Base-by-base conservation (phyloP, 2,797 vertebrate species). In the Ctenopoma kingsleyae region DNA sequence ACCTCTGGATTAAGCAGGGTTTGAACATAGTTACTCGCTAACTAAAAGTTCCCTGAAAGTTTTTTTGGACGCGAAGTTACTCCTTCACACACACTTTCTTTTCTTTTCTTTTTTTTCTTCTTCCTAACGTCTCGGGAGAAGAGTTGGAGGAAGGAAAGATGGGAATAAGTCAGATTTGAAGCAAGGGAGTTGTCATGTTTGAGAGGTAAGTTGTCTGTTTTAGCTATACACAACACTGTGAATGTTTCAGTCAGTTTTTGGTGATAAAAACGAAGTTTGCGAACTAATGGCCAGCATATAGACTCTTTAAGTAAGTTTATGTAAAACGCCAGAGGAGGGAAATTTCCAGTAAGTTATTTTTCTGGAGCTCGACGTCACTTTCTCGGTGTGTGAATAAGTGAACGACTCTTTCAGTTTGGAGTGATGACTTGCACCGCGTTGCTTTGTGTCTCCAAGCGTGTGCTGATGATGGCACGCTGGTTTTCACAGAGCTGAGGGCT, bases 141-240 rank as follows among this genome's bases (percentile, higher is more conserved):
- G 57, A 44, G 40, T 71, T 72, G 56, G 52, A 71, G 67, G 81
- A 70, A 71, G 76, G 66, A 71, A 87, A 76, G 89, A 93, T 91
- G 90, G 73, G 78, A 81, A 78, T 53, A 67, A 83, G 54, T 72
- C 75, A 63, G 27, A 71, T 76, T 80, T 93, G 89, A 89, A 82
- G 61, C 57, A 10, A 83, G 63, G 83, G 74, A 89, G 92, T 89
- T 93, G 91, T 83, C 93, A 93, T 95, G 94, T 93, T 90, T 86
- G 91, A 89, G 89, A 93, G 93, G 93, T 94, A 91, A 81, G 72
- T 76, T 10, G 10, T 30, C 67, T 17, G 46, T 50, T 27, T 35
- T 4, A 19, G 43, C 19, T 59, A 2, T 12, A 41, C 36, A 12
- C 36, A 41, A 41, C 13, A 13, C 6, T 6, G 63, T n/a, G 8